phyloP scores from a whole-genome alignment of 2,113 vertebrate genomes.

The Calidris pugnax region DNA sequence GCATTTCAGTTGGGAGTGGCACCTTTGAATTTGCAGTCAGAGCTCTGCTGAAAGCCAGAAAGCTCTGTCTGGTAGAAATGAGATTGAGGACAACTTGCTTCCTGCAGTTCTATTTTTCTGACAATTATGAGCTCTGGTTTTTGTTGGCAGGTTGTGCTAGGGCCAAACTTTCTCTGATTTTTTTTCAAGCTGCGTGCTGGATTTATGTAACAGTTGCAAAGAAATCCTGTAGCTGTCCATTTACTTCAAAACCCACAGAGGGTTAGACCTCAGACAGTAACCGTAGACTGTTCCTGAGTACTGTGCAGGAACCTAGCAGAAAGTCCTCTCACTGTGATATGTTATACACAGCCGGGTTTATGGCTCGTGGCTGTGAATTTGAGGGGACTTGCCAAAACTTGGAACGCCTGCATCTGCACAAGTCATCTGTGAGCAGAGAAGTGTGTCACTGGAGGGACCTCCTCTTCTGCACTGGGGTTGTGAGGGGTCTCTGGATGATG shows the following conservation, averaged over 20 bases:
- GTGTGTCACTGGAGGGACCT: neutral
- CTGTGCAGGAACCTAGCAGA: neutral
- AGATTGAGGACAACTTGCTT: neutral
- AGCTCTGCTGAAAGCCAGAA: neutral
- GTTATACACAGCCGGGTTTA: neutral
- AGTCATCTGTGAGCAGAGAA: neutral
- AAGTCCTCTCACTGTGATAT: neutral
- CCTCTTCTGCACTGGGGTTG: neutral
- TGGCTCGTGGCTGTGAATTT: neutral
- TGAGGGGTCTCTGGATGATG: neutral
- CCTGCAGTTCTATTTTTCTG: neutral
- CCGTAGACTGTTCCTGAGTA: neutral
- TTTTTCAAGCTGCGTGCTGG: neutral
- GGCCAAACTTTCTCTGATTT: neutral
- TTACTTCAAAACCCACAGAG: neutral
- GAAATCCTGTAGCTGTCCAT: neutral
- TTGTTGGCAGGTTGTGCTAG: neutral
- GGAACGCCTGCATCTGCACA: neutral
- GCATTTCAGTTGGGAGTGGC: neutral
- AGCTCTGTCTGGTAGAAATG: neutral
- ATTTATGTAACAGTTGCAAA: neutral
- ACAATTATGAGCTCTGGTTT: neutral
- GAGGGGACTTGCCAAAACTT: neutral
- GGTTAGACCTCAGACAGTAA: neutral
- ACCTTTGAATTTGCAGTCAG: neutral